phyloP scores from a whole-genome alignment of 53 echinoderm and acorn worm genomes.

The Paelopatides confundens region DNA sequence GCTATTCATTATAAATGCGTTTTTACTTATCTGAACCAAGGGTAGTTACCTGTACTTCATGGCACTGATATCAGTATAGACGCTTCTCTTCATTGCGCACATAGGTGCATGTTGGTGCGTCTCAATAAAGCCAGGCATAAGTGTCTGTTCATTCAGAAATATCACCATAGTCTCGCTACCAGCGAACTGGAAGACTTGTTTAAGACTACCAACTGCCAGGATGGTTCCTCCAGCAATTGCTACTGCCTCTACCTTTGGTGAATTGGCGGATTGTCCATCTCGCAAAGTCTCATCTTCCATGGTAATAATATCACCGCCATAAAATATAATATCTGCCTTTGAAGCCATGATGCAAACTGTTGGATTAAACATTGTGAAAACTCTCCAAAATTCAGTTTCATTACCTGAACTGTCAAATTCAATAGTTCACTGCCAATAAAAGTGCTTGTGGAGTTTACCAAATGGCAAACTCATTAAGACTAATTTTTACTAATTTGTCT shows the following conservation, averaged over 20 bases:
- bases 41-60: constrained; percentile 40
- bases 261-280: not conserved
- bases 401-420: no score
- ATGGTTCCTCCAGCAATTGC: constrained; percentile 51
- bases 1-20: no score
- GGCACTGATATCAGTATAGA: constrained; percentile 62
- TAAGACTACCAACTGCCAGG: constrained; percentile 53
- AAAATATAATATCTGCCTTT: constrained; percentile 8
- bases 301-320: constrained; percentile 8
- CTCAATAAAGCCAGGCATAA: constrained; percentile 74
- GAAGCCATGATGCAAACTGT: no score
- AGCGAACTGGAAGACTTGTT: constrained; percentile 35
- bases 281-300: not conserved
- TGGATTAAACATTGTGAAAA: no score
- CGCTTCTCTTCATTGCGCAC: constrained; percentile 50
- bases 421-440: no score
- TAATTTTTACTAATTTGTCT: no score
- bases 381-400: no score
- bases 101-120: constrained; percentile 63
- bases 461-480: no score
- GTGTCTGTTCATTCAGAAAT: constrained; percentile 60
- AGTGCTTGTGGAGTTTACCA: no score
- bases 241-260: constrained; percentile 38
- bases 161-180: constrained; percentile 41
- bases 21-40: no score